Base-by-base conservation (phyloP, 2,888 invertebrate species). In the Hoplodrina blanda region DNA sequence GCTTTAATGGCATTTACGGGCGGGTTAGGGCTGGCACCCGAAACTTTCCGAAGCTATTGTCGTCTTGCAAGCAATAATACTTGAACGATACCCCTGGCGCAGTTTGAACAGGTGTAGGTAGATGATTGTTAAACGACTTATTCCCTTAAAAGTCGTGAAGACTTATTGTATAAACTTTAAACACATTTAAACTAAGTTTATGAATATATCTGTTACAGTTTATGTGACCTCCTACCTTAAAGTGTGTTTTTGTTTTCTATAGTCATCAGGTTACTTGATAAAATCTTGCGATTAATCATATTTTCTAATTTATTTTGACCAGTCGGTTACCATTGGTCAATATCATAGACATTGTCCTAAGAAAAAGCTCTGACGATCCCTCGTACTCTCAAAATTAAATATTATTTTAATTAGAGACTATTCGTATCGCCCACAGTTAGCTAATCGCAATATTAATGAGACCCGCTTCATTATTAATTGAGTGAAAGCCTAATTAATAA, bases 41-140 rank as follows among this genome's bases (percentile, higher is more conserved):
- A 86, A 88, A 85, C 78, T 87, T 88, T 87, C 66, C 70, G 79
- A 83, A 77, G 76, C 77, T 81, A 81, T 76, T 82, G 82, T 85
- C 85, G 82, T 78, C 85, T 84, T 86, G 82, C 83, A 82, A 87
- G 86, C 86, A 84, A 88, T 87, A 87, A 88, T 85, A 88, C 65
- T 86, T 77, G 80, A 86, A 89, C 75, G 85, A 83, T 75, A 82
- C 90, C 88, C 88, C 73, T 65, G 86, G 71, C 87, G 72, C 88
- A 84, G 80, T 88, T 89, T 83, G 81, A 81, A 78, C 86, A 86
- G 86, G 87, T 87, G 86, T 81, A 85, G 74, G 75, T 65, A 79
- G 75, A 71, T 80, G 69, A 74, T 65, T 79, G 83, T 83, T 82
- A 78, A 84, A 87, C 80, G 78, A 84, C 83, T 84, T 85, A 87